These are phyloP conservation scores for Melanotaenia nigrans DNA, from an alignment of 2,797 vertebrate genomes.

Conservation along the genomic window DNA sequence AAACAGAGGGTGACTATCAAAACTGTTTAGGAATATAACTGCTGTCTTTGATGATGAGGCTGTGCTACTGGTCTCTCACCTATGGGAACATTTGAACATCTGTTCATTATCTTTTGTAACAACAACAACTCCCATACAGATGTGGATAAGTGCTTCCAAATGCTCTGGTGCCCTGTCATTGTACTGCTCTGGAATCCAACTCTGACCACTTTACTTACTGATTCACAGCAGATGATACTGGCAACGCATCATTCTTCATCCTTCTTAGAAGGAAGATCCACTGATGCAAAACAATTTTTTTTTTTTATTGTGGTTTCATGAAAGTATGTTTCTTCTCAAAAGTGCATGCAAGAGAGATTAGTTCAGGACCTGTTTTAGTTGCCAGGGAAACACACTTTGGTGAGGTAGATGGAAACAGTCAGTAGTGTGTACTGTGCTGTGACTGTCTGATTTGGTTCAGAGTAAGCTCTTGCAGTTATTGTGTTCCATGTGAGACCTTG, in stretches of 20 bases:
- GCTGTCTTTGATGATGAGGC: neutral
- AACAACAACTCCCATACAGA: conserved; percentile 26
- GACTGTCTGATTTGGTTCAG: conserved; percentile 37
- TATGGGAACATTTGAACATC: conserved; percentile 34
- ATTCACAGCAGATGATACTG: conserved; percentile 8
- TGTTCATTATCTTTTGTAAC: conserved; percentile 33
- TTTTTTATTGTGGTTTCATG: conserved; percentile 1
- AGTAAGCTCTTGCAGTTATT: neutral
- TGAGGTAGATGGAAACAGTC: conserved; percentile 24
- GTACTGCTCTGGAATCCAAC: conserved; percentile 12
- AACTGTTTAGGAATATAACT: conserved; percentile 5
- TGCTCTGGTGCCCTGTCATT: neutral
- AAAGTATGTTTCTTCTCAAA: conserved; percentile 40
- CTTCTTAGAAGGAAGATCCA: neutral
- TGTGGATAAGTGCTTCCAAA: conserved; percentile 18
- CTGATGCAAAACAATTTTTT: conserved; percentile 23
- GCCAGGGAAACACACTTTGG: conserved; percentile 44
- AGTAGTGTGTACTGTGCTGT: conserved; percentile 10
- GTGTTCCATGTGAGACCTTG: conserved; percentile 20
- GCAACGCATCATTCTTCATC: neutral
- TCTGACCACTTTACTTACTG: conserved; percentile 10
- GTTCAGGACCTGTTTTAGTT: conserved; percentile 57
- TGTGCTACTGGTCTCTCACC: conserved; percentile 7
- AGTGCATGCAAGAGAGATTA: conserved; percentile 37
- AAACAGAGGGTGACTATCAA: conserved; percentile 5